Conservation (phyloP, 2,113 vertebrate genomes). For the Andinoacara biseriatus region DNA sequence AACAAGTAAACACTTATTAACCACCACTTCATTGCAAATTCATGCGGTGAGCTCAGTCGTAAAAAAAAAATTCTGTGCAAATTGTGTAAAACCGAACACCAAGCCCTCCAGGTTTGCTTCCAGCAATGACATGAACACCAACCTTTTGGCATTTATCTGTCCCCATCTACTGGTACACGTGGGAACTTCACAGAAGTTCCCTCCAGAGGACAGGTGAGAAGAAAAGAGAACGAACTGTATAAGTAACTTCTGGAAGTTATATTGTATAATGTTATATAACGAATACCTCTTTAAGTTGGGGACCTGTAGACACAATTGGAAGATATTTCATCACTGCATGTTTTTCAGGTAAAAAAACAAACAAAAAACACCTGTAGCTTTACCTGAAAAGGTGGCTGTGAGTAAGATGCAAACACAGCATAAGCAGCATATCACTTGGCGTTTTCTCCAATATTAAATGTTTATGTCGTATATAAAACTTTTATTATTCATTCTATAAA, state of each 20-base stretch:
- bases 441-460: background rate
- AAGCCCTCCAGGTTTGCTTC: background rate
- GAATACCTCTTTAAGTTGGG: background rate
- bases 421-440: too few species aligned
- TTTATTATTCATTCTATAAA: background rate
- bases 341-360: background rate
- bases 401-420: background rate
- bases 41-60: background rate
- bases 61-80: background rate
- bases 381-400: background rate
- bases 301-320: too few species aligned
- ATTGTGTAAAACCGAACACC: background rate
- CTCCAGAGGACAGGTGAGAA: conserved; percentile 16
- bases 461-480: background rate
- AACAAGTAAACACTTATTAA: background rate
- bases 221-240: background rate
- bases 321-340: background rate
- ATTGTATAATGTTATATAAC: background rate
- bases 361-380: background rate
- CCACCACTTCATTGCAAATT: background rate
- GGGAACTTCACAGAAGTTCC: conserved; percentile 35
- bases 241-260: too few species aligned
- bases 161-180: conserved; percentile 66
- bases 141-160: conserved; percentile 1
- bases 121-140: background rate